Conservation (phyloP, 2,797 vertebrate species). For the Philypnodon macrostomus region DNA sequence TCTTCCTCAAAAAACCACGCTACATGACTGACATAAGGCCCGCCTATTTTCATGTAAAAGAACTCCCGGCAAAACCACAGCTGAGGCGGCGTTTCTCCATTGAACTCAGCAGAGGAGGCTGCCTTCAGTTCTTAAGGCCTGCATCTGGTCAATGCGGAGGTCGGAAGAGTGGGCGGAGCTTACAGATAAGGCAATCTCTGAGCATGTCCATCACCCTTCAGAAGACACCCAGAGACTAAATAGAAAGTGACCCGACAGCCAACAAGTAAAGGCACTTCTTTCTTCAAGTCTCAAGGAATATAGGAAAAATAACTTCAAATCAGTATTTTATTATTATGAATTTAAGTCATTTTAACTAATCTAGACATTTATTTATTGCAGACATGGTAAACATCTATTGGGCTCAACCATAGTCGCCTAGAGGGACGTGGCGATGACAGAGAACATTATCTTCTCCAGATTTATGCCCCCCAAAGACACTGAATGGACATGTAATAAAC, state of each 20-base stretch:
- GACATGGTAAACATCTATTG: no score
- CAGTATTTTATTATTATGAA: no score
- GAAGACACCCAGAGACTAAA: constrained; percentile 43
- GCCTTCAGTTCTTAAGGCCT: constrained; percentile 20
- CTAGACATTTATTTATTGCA: no score
- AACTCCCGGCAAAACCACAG: constrained; percentile 12
- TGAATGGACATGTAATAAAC: constrained; percentile 31
- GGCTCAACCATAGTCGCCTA: constrained; percentile 42
- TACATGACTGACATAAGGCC: constrained; percentile 7
- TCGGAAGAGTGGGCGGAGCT: constrained; percentile 41
- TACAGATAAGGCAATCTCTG: constrained; percentile 62
- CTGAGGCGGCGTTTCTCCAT: constrained; percentile 18
- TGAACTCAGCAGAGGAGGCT: not conserved
- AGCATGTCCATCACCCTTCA: constrained; percentile 43
- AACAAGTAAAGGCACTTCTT: constrained; percentile 48
- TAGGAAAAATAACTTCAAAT: no score
- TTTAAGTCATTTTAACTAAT: no score
- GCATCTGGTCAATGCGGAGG: constrained; percentile 46
- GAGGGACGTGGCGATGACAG: constrained; percentile 53
- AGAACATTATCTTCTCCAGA: constrained; percentile 22
- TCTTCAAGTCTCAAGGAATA: no score
- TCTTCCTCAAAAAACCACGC: constrained; percentile 6
- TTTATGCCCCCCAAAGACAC: constrained; percentile 34
- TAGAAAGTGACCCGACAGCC: constrained; percentile 59
- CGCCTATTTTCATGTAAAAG: constrained; percentile 13